phyloP scores from a whole-genome alignment of 2,113 vertebrate species.

The Amphilophus citrinellus region DNA sequence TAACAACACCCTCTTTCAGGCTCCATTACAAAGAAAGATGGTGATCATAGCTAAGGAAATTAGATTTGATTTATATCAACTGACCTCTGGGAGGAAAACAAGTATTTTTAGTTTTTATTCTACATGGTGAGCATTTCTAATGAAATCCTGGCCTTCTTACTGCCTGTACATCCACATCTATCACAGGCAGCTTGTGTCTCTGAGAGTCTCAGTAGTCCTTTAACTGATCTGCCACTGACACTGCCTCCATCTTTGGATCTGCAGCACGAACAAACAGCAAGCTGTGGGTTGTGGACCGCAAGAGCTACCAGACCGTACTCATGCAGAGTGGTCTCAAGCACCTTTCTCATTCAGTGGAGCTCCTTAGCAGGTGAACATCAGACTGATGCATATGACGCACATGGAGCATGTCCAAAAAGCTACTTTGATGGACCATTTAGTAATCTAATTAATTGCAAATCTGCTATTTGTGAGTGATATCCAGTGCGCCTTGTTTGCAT shows the following conservation, averaged over 20 bases:
- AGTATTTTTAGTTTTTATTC: neutral
- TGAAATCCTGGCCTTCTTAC: neutral
- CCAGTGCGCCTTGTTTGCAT: neutral
- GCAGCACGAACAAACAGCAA: conserved; percentile 77
- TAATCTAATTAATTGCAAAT: neutral
- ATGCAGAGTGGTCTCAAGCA: conserved; percentile 70
- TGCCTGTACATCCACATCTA: neutral
- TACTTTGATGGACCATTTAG: conserved; percentile 15
- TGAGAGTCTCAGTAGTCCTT: neutral
- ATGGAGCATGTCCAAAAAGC: neutral
- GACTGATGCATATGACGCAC: neutral
- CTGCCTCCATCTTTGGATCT: conserved; percentile 46
- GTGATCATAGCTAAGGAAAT: conserved; percentile 44
- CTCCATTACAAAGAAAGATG: conserved; percentile 38
- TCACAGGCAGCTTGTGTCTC: conserved; percentile 4
- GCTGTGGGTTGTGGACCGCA: conserved; percentile 82
- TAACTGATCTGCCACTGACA: conserved; percentile 21
- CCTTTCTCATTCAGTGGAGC: conserved; percentile 70
- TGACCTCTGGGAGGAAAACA: conserved; percentile 4
- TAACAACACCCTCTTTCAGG: conserved; percentile 54
- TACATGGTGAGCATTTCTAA: neutral
- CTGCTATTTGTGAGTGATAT: neutral
- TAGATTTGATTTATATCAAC: conserved; percentile 49
- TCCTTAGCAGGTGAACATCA: conserved; percentile 77
- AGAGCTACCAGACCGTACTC: conserved; percentile 76